These are phyloP conservation scores for Synodontis membranacea DNA, from an alignment of 2,113 vertebrate genomes.

Conservation along the genomic window DNA sequence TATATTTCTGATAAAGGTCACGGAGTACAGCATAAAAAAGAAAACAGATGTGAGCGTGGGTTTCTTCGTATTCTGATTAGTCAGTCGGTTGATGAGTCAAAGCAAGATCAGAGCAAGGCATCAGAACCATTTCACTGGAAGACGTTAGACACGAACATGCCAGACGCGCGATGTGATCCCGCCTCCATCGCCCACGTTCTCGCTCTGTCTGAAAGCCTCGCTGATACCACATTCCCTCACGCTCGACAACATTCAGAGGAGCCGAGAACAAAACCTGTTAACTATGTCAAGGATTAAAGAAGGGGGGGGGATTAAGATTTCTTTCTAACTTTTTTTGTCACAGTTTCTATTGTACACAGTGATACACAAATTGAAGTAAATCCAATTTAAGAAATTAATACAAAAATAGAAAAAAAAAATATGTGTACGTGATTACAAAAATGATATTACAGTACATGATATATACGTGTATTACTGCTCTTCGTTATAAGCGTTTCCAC, in stretches of 20 bases:
- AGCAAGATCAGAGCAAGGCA: not conserved
- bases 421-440: not conserved
- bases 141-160: not conserved
- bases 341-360: not conserved
- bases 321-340: not conserved
- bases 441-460: not conserved
- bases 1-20: not conserved
- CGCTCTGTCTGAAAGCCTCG: not conserved
- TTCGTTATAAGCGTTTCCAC: not conserved
- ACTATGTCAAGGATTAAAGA: not conserved
- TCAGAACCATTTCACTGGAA: slow-evolving; percentile 11
- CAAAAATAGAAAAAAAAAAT: not conserved
- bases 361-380: not conserved
- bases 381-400: not conserved
- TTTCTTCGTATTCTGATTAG: not conserved
- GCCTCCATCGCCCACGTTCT: not conserved
- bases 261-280: slow-evolving; percentile 17
- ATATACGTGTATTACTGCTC: not conserved
- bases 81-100: slow-evolving; percentile 14
- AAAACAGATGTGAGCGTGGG: not conserved
- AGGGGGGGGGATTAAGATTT: not conserved
- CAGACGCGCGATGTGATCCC: slow-evolving; percentile 24
- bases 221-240: not conserved
- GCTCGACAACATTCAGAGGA: not conserved
- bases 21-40: not conserved